A percentile compares a stretch with the other conserved stretches of the same genome.
Evolutionary conservation across 2,888 invertebrate genomes (phyloP).

Genomic region (Drosophila histrio): DNA sequence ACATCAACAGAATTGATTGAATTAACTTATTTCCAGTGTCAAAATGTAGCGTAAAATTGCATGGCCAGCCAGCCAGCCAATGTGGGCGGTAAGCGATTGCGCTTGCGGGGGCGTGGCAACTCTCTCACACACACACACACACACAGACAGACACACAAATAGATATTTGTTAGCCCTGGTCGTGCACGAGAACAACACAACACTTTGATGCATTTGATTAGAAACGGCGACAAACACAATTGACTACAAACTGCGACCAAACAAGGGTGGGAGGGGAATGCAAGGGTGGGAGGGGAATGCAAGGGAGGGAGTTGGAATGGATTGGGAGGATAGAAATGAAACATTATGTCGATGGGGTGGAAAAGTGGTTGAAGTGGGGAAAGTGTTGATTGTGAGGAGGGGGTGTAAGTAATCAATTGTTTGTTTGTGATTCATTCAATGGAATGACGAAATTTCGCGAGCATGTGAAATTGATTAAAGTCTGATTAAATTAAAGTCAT

Average conservation of each 20-base stretch:
- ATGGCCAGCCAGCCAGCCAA: too few relatives aligned
- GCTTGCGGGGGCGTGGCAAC: slow-evolving; percentile 23
- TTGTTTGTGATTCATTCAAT: slow-evolving; percentile 14
- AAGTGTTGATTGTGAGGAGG: neutral
- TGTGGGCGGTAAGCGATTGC: neutral
- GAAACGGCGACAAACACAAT: slow-evolving; percentile 69
- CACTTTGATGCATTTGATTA: slow-evolving; percentile 53
- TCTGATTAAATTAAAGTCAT: neutral
- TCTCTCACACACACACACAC: neutral
- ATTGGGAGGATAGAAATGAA: too few relatives aligned
- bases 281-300: neutral
- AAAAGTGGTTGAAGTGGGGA: neutral
- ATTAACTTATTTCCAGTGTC: slow-evolving; percentile 58
- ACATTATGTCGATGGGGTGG: too few relatives aligned
- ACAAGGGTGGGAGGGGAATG: neutral
- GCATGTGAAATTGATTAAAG: slow-evolving; percentile 6
- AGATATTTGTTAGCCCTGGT: slow-evolving; percentile 34
- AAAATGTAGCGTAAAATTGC: slow-evolving; percentile 6
- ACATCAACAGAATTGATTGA: slow-evolving; percentile 51
- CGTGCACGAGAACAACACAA: slow-evolving; percentile 25
- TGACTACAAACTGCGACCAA: slow-evolving; percentile 17
- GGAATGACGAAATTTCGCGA: slow-evolving; percentile 13
- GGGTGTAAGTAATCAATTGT: slow-evolving; percentile 1
- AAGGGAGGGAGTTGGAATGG: too few relatives aligned
- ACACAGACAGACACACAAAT: neutral